Evolutionary conservation across 2,888 invertebrate genomes (phyloP).

Genomic region (Diarsia mendica): DNA sequence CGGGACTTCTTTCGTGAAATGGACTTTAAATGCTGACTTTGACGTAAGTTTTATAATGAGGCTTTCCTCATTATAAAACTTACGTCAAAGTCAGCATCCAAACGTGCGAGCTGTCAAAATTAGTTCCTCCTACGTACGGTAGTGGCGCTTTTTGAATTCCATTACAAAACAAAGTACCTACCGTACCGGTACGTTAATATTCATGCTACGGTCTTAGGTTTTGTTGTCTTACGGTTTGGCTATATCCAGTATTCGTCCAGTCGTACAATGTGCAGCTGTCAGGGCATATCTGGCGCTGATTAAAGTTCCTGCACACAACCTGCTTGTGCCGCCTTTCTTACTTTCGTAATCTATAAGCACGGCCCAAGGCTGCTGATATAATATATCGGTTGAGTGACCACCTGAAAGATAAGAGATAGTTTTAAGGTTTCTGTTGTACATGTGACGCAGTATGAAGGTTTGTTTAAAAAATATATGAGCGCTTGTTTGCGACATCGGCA

Average conservation of each 20-base stretch:
- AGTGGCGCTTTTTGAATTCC: too few species aligned
- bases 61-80: too few species aligned
- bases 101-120: too few species aligned
- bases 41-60: too few species aligned
- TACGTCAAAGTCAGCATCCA: too few species aligned
- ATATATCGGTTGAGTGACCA: background rate
- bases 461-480: background rate
- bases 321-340: background rate
- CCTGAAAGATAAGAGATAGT: slow-evolving; percentile 7
- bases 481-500: background rate
- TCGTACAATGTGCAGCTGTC: background rate
- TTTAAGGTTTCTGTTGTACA: background rate
- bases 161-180: background rate
- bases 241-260: background rate
- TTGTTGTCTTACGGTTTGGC: slow-evolving; percentile 20
- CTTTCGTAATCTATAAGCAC: slow-evolving; percentile 8
- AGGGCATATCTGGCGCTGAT: slow-evolving; percentile 24
- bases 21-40: too few species aligned
- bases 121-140: too few species aligned
- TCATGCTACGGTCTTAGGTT: background rate
- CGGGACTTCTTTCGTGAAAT: too few species aligned
- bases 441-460: background rate
- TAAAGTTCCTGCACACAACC: slow-evolving; percentile 12
- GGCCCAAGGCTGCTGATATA: slow-evolving; percentile 23
- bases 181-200: background rate